Evolutionary conservation across 92 coral and sea anemone species (phyloP), one percentile per base, ranked within the genome.

Genomic region (Porites evermanni): DNA sequence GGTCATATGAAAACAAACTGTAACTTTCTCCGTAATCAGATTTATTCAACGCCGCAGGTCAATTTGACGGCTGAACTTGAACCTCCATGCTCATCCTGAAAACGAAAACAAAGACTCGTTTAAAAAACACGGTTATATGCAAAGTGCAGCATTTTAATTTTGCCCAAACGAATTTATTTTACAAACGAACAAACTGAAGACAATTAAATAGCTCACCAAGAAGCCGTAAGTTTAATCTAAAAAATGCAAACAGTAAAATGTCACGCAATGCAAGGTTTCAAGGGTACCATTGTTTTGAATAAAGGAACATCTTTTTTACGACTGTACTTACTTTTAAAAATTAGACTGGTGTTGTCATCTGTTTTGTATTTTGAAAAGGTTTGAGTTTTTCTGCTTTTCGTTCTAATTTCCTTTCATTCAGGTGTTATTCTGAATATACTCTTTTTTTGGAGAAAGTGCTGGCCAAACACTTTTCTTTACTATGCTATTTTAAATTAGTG

Each of bases 251-350:
- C 70, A 65, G 70, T 65, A 65, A 65, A 65, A 65, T 65, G 70
- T 65, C 70, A 65, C n/a, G 70, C 70, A 65, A 65, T 65, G 70
- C 70, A 65, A 65, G 70, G 70, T 65, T 65, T 65, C 70, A 65
- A 65, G 70, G 70, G 70, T 65, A 65, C 70, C 70, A 65, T 65
- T 16, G 19, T 65, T 65, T 65, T 65, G 70, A 20, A 65, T 11
- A 65, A n/a, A 65, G 70, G 23, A 7, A 65, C 70, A 65, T 14
- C 19, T 65, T 65, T 19, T 38, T 38, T 38, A 38, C 47, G 6
- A 38, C 47, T 38, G 47, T 38, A 38, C 47, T 38, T 32, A 32
- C 38, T 32, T 32, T 32, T 38, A 38, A 38, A 38, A 38, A 38
- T 38, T 65, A 19, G 70, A 65, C 70, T 65, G 70, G 24, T 65